phyloP scores from a whole-genome alignment of 2,797 vertebrate genomes.

The Centropyge bicolor region DNA sequence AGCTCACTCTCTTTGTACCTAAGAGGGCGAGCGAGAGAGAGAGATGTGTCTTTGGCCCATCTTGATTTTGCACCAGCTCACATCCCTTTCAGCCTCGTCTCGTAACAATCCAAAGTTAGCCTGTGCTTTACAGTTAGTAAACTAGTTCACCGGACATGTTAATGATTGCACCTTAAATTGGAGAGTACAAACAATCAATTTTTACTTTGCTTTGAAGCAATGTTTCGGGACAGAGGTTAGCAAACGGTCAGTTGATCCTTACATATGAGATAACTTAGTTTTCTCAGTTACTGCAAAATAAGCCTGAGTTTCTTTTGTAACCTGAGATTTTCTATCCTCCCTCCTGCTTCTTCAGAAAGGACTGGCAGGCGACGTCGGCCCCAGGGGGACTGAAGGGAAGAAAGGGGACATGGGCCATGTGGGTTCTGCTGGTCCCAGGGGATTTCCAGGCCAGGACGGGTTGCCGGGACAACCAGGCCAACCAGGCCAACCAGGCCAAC shows the following conservation, averaged over 20 bases:
- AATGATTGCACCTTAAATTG: neutral
- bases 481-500: conserved; percentile 73
- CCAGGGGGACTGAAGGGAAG: conserved; percentile 81
- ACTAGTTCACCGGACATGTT: neutral
- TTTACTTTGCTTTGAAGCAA: neutral
- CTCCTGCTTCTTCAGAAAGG: conserved; percentile 79
- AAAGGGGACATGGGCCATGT: conserved; percentile 80
- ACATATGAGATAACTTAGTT: neutral
- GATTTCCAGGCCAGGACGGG: conserved; percentile 84
- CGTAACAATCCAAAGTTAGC: no score
- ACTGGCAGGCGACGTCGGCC: conserved; percentile 78
- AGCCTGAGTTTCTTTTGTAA: neutral
- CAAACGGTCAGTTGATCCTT: neutral
- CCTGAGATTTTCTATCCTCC: neutral
- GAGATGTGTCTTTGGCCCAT: no score
- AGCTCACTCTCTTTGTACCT: no score
- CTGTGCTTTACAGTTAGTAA: neutral
- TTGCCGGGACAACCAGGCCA: conserved; percentile 76
- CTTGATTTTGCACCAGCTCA: no score
- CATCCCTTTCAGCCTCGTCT: no score
- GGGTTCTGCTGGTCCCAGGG: conserved; percentile 82
- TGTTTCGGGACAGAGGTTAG: neutral
- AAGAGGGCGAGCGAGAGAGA: no score
- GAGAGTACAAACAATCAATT: neutral
- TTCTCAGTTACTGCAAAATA: neutral